These are phyloP conservation scores for Euwallacea similis DNA, from an alignment of 1,140 invertebrate genomes.

Conservation along the genomic window DNA sequence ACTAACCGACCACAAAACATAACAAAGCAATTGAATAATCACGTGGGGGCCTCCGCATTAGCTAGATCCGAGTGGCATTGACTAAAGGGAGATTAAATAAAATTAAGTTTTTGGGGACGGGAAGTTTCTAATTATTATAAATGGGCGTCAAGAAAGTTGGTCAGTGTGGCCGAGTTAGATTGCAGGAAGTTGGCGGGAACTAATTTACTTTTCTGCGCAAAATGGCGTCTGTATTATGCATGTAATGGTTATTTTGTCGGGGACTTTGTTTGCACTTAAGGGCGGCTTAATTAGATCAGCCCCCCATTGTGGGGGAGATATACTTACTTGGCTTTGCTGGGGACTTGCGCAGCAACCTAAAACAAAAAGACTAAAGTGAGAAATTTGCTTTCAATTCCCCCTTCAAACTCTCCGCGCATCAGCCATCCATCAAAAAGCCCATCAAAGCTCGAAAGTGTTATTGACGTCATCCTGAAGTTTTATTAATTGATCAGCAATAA, in stretches of 20 bases:
- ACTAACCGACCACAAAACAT: too few relatives aligned
- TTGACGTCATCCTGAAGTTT: conserved; percentile 16
- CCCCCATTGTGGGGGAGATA: too few relatives aligned
- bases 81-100: too few relatives aligned
- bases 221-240: conserved; percentile 3
- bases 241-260: background rate
- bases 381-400: too few relatives aligned
- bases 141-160: conserved; percentile 3
- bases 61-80: too few relatives aligned
- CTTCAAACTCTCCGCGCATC: background rate
- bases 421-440: conserved; percentile 5
- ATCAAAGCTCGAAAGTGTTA: conserved; percentile 15
- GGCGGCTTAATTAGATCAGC: too few relatives aligned
- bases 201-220: background rate
- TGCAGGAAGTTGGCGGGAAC: background rate
- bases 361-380: too few relatives aligned
- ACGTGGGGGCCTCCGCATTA: too few relatives aligned
- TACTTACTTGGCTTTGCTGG: background rate
- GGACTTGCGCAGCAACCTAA: too few relatives aligned
- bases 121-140: conserved; percentile 3
- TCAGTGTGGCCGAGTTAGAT: conserved; percentile 1
- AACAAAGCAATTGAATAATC: background rate
- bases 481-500: conserved; percentile 16
- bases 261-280: too few relatives aligned
- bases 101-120: background rate